Conservation (phyloP, 2,797 vertebrate species). For the Sciurus vulgaris region DNA sequence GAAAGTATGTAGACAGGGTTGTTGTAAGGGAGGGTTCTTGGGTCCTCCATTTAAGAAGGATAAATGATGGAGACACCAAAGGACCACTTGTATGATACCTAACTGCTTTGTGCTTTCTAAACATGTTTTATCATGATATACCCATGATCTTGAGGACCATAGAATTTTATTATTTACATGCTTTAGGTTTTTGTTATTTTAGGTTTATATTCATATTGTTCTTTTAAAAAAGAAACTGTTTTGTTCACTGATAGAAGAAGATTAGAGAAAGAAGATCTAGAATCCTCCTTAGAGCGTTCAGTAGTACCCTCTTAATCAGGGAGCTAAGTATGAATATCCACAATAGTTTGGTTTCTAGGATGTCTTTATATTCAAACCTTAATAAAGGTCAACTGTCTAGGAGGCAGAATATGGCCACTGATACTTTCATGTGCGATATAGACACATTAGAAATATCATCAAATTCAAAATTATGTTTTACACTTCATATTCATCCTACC, state of each 20-base stretch:
- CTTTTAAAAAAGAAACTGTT: not conserved
- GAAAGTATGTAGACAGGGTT: not conserved
- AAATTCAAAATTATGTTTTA: conserved; percentile 25
- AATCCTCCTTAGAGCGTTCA: not conserved
- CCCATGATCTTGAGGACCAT: not conserved
- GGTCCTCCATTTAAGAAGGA: not conserved
- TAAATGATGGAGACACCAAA: not conserved
- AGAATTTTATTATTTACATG: not conserved
- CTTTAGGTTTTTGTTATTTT: not conserved
- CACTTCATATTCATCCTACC: not conserved
- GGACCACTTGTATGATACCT: not conserved
- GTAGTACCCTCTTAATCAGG: not conserved
- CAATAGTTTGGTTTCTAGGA: not conserved
- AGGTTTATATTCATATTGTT: not conserved
- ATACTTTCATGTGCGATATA: not conserved
- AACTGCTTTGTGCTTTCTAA: not conserved
- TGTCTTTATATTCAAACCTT: not conserved
- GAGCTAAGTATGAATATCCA: not conserved
- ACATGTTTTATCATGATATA: not conserved
- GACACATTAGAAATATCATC: not conserved
- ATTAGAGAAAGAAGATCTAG: not conserved
- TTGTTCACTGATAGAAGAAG: not conserved
- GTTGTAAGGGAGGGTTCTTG: not conserved
- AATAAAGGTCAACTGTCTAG: not conserved
- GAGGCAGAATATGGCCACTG: not conserved